phyloP scores from a whole-genome alignment of 2,113 vertebrate species.

The Sander lucioperca region DNA sequence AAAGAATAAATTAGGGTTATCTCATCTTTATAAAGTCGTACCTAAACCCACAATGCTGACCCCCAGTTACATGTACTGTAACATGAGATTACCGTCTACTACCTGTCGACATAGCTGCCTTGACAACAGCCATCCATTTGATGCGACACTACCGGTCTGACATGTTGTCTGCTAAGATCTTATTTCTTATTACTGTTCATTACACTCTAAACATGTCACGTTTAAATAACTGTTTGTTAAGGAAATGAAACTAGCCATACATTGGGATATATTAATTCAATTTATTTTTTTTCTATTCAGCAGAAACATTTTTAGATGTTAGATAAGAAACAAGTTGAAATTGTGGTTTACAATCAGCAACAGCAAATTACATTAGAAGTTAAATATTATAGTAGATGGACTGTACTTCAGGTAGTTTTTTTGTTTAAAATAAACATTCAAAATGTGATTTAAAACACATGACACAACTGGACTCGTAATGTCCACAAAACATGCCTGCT shows the following conservation, averaged over 20 bases:
- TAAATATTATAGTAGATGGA: conserved; percentile 6
- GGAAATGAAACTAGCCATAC: background rate
- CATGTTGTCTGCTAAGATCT: background rate
- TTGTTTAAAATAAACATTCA: conserved; percentile 17
- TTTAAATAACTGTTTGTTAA: background rate
- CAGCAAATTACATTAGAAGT: background rate
- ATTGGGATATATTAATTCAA: background rate
- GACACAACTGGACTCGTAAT: background rate
- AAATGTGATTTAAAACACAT: background rate
- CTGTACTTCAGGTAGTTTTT: conserved; percentile 7
- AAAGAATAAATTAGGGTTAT: background rate
- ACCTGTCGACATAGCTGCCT: conserved; percentile 16
- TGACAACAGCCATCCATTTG: conserved; percentile 37
- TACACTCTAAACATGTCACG: background rate
- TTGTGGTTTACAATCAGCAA: background rate
- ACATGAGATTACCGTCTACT: conserved; percentile 16
- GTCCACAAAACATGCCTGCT: background rate
- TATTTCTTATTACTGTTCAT: background rate
- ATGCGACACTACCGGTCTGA: conserved; percentile 6
- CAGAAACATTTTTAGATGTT: conserved; percentile 13
- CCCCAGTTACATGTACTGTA: conserved; percentile 23
- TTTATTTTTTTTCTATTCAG: conserved; percentile 23
- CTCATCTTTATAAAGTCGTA: background rate
- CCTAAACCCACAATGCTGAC: conserved; percentile 2
- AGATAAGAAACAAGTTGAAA: background rate